Evolutionary conservation across 2,113 vertebrate genomes (phyloP).

Genomic region (Callopanchax toddi): DNA sequence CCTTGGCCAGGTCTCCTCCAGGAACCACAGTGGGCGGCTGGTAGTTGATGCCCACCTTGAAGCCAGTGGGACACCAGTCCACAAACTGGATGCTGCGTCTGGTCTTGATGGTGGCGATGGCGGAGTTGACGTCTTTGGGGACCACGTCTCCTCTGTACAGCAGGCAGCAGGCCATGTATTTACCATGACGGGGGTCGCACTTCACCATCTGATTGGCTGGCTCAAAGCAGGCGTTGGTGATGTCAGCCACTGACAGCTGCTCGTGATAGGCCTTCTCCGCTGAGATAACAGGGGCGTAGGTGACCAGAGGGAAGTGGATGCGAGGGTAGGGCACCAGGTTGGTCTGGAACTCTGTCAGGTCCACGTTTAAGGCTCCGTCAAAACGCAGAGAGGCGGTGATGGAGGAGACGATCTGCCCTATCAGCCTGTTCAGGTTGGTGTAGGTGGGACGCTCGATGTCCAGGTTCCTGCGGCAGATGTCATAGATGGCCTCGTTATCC

Average conservation of each 20-base stretch:
- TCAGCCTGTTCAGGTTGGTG: slow-evolving; percentile 87
- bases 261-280: too few species aligned
- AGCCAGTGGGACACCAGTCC: slow-evolving; percentile 12
- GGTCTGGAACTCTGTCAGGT: too few species aligned
- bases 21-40: too few species aligned
- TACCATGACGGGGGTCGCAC: slow-evolving; percentile 84
- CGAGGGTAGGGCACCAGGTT: too few species aligned
- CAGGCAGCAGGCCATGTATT: slow-evolving; percentile 91
- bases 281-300: too few species aligned
- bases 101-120: slow-evolving; percentile 87
- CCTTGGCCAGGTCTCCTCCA: too few species aligned
- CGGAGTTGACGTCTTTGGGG: slow-evolving; percentile 87
- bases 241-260: slow-evolving; percentile 84
- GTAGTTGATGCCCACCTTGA: too few species aligned
- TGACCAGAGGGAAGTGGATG: too few species aligned
- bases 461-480: slow-evolving; percentile 79
- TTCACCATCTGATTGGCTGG: slow-evolving; percentile 88
- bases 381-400: slow-evolving; percentile 84
- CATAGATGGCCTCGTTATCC: slow-evolving; percentile 66
- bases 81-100: slow-evolving; percentile 80
- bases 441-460: slow-evolving; percentile 87
- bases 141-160: slow-evolving; percentile 85
- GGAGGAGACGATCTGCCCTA: slow-evolving; percentile 84
- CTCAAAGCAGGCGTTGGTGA: slow-evolving; percentile 85
- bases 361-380: slow-evolving; percentile 74